Conservation (phyloP, 2,797 vertebrate species). For the Clarias laeviceps region DNA sequence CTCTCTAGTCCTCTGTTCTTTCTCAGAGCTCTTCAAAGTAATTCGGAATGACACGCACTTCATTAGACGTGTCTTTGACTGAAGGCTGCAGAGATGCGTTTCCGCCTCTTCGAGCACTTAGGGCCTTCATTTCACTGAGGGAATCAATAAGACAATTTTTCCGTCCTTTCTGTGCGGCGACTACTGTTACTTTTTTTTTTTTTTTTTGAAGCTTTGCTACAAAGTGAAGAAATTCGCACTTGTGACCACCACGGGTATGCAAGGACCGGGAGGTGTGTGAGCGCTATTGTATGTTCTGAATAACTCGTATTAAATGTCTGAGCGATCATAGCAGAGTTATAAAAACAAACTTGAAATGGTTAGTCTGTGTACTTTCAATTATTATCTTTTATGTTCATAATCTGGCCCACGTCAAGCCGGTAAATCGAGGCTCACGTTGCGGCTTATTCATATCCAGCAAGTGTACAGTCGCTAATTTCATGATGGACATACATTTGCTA, state of each 20-base stretch:
- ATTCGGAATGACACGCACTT: slow-evolving; percentile 39
- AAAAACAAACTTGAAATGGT: not conserved
- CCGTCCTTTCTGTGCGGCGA: slow-evolving; percentile 28
- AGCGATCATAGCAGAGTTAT: not conserved
- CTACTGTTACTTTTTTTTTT: slow-evolving; percentile 1
- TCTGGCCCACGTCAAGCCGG: not conserved
- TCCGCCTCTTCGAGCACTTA: slow-evolving; percentile 38
- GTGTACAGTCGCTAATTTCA: not conserved
- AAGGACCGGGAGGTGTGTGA: not conserved
- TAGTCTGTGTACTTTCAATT: not conserved
- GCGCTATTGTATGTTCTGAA: no score
- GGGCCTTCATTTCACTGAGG: slow-evolving; percentile 36
- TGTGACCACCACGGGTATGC: not conserved
- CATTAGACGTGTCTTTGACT: slow-evolving; percentile 44
- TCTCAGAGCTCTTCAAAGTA: slow-evolving; percentile 33
- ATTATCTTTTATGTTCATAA: not conserved
- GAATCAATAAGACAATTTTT: slow-evolving; percentile 42
- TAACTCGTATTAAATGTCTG: not conserved
- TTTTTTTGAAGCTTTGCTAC: slow-evolving; percentile 2
- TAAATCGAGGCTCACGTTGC: not conserved
- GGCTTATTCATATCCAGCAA: not conserved
- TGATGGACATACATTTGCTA: not conserved
- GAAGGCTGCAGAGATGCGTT: slow-evolving; percentile 42
- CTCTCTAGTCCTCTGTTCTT: slow-evolving; percentile 32
- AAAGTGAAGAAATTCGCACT: slow-evolving; percentile 6